Evolutionary conservation across 1,140 invertebrate species (phyloP), one percentile per base, ranked within the genome.

Genomic region (Zaprionus taronus): DNA sequence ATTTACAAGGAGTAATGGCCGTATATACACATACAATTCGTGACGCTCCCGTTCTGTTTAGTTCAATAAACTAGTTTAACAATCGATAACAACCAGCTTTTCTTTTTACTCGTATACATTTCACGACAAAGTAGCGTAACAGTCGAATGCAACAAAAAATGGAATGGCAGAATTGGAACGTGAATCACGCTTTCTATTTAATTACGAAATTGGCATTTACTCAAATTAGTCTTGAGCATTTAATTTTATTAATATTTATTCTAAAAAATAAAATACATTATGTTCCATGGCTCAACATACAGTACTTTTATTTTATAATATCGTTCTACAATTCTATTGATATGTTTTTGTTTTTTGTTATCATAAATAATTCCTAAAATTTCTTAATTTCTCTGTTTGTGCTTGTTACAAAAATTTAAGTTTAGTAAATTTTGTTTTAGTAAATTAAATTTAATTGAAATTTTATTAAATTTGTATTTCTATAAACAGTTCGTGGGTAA

Each of bases 1-100:
- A 75, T 58, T 71, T 58, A 53, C 31, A 58, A 71, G 63, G 60
- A 49, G 58, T 71, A 75, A 71, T 75, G 67, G 53, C 53, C 72
- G 60, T 70, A 71, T 58, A 64, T 64, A 75, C 67, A 75, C 61
- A 75, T 71, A 47, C 67, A 75, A 63, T 17, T 57, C 36, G 38
- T 38, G 51, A 75, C 72, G 60, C 67, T 63, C 72, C 60, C 67
- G 41, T 64, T 71, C 41, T 62, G 20, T 31, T 63, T 57, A 41
- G 60, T 64, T 63, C 49, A 69, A 60, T 44, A 51, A 53, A 64
- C 36, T 64, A 47, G 34, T 28, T 44, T 28, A 24, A n/a, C 62
- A 49, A 71, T 72, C 99, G 99, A 94, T 99, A 99, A 51, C 17
- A 22, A 51, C 47, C 9, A 51, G 3, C 17, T 22, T 51, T 51